A percentile compares a stretch with the other conserved stretches of the same genome.
Evolutionary conservation across 2,113 vertebrate species (phyloP).

Genomic region (Peucedramus taeniatus): DNA sequence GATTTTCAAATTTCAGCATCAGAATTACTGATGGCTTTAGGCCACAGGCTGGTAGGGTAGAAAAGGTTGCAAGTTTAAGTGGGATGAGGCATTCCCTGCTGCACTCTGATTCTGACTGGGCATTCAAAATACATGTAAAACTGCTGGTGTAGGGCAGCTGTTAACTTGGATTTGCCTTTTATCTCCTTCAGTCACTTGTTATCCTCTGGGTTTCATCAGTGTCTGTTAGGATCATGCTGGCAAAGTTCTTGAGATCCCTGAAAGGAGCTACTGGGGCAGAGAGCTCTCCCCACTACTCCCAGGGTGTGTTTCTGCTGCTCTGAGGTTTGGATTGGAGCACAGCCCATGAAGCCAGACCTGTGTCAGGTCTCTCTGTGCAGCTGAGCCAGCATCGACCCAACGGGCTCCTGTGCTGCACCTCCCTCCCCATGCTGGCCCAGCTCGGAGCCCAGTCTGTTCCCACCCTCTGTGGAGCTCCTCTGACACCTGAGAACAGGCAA

Average conservation of each 20-base stretch:
- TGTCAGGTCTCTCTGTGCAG: not conserved
- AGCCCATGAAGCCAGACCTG: not conserved
- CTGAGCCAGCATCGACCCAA: fast-evolving
- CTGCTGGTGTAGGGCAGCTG: not conserved
- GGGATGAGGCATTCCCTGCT: not conserved
- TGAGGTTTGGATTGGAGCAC: not conserved
- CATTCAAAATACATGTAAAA: fast-evolving
- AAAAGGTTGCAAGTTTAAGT: not conserved
- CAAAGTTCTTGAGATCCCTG: not conserved
- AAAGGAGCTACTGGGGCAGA: not conserved
- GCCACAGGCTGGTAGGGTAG: not conserved
- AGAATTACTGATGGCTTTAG: not conserved
- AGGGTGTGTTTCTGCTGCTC: not conserved
- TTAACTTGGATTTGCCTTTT: not conserved
- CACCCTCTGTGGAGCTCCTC: not conserved
- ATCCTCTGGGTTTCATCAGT: not conserved
- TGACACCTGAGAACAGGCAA: not conserved
- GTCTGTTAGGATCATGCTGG: fast-evolving
- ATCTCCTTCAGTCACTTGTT: not conserved
- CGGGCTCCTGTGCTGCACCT: not conserved
- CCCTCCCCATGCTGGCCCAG: fast-evolving
- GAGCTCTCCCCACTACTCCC: not conserved
- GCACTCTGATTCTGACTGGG: not conserved
- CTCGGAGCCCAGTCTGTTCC: not conserved
- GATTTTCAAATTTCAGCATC: not conserved